Base-by-base conservation (phyloP, 2,888 invertebrate genomes). In the Eustalomyia histrio region DNA sequence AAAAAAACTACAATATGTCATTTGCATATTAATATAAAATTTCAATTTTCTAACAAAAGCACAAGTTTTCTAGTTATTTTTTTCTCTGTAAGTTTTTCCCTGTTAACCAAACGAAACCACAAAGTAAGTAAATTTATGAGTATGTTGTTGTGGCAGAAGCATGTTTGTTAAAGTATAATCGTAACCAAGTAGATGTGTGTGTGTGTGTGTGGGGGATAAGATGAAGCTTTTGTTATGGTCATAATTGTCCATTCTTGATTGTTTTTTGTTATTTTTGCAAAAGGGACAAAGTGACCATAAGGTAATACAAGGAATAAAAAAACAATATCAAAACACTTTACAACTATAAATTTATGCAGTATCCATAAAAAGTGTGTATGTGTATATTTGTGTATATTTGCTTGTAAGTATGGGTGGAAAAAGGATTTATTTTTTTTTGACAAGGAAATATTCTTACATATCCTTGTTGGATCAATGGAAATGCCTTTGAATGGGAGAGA, bases 11-110 rank as follows among this genome's bases (percentile, higher is more conserved):
- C 71, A 78, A 71, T 75, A 71, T 78, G 71, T 81, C 78, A 75
- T 78, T 81, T 78, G 78, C 78, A 81, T 81, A 75, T 71, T 71
- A 67, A 67, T 71, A 78, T 71, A 29, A 61, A 81, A 67, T 81
- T 76, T 81, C 57, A 81, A 75, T 78, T 74, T 81, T 52, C 55
- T 50, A 74, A 74, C 74, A 63, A 67, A 71, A 67, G 58, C 43
- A 12, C 50, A 80, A 72, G 58, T 35, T 57, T 55, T 43, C 29
- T 60, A 14, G 12, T 43, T 65, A 55, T 33, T 53, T 58, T 50
- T 67, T 67, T 53, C 60, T 16, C 39, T 16, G 8, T 12, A 61
- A 72, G 60, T 17, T 55, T 73, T 52, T 73, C 75, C 72, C 67
- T 72, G 71, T 67, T 72, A 67, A 60, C 12, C 21, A 39, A 14